Base-by-base conservation (phyloP, 2,888 invertebrate species). In the Sialis lutaria region DNA sequence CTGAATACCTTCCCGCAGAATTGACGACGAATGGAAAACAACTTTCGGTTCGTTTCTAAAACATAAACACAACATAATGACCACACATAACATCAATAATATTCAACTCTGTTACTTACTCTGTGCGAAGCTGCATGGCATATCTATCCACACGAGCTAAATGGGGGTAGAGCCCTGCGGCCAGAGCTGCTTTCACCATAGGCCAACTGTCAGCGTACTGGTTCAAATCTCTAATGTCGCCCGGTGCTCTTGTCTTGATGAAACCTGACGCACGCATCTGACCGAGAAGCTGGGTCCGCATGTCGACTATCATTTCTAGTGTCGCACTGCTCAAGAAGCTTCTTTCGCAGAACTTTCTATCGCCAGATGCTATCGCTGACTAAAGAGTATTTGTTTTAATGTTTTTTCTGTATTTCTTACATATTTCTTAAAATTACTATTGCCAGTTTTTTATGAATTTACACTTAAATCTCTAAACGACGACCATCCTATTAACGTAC, bases 121-220 rank as follows among this genome's bases (percentile, higher is more conserved):
- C 48, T 10, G 46, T 47, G 12, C 79, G 67, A 8, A 87, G 60
- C 2, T 74, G 71, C 9, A 66, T 62, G 31, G 74, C 71, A 22
- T 75, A 73, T 9, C 80, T 65, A 59, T 84, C 82, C 1, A 84
- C 76, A 13, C 80, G 72, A 12, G 86, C 84, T 40, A 96, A 64
- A 55, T 89, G 87, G 0, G 97, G 96, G 65, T 95, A 96, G 49
- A 88, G 71, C 0, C 96, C 95, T 4, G 87, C 85, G 31, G 82
- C 79, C 33, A 96, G 68, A 2, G 89, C 88, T 1, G 88, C 86
- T 60, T 95, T 95, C 0, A 97, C 82, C 47, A 95, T 77, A 8
- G 89, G 82, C 90, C 90, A 91, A 59, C 83, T 82, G 55, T 85
- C 80, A 0, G 87, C 82, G 66, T 91, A 83, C 1, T 72, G 63